These are phyloP conservation scores for Vulpes vulpes DNA, from an alignment of 2,113 vertebrate genomes.

Conservation along the genomic window DNA sequence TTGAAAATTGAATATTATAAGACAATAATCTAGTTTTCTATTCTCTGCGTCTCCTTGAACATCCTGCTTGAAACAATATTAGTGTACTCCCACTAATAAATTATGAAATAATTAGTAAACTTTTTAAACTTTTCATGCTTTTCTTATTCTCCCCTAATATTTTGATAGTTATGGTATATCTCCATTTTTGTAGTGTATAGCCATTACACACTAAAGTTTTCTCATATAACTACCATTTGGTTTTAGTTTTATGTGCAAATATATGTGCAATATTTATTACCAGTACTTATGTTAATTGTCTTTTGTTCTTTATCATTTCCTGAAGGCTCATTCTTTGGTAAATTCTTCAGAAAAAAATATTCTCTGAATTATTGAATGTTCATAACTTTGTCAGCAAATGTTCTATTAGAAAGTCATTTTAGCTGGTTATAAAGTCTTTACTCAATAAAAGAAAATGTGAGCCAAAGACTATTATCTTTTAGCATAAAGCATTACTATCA, in stretches of 20 bases:
- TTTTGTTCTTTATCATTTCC: not conserved
- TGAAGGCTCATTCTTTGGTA: not conserved
- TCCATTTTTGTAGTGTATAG: not conserved
- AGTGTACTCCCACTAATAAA: not conserved
- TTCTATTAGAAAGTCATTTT: constrained; percentile 19
- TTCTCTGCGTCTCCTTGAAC: not conserved
- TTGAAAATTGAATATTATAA: not conserved
- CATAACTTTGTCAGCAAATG: not conserved
- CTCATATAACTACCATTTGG: not conserved
- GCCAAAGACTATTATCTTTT: not conserved
- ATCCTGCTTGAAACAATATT: constrained; percentile 26
- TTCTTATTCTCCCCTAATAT: not conserved
- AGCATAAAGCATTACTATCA: not conserved
- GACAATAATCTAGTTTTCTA: not conserved
- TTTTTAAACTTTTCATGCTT: not conserved
- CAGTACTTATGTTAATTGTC: not conserved
- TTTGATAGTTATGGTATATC: not conserved
- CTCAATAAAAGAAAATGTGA: too few relatives aligned
- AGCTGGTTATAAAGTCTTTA: not conserved
- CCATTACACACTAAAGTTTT: not conserved
- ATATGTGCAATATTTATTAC: not conserved
- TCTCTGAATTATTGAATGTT: not conserved
- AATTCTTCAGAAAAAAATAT: not conserved
- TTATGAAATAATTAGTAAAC: not conserved
- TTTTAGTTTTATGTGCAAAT: not conserved